Evolutionary conservation across 2,797 vertebrate genomes (phyloP).

Genomic region (Bovichtus variegatus): DNA sequence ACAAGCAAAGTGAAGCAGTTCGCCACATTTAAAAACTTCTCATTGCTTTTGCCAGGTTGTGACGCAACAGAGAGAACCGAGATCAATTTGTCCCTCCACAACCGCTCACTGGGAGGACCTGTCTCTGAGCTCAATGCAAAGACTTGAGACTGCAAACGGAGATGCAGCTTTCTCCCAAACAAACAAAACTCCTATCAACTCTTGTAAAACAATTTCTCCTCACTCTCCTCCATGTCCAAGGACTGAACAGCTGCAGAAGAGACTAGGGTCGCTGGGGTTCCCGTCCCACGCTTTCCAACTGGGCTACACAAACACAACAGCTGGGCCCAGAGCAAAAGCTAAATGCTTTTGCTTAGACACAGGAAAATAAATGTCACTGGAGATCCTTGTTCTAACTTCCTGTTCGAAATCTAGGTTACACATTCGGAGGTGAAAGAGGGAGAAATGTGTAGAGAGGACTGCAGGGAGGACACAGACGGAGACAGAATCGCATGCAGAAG

Average conservation of each 20-base stretch:
- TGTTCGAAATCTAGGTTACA: constrained; percentile 40
- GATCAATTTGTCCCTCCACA: constrained; percentile 28
- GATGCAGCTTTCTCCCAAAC: constrained; percentile 2
- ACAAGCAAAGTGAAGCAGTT: constrained; percentile 45
- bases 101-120: constrained; percentile 3
- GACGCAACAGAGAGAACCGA: constrained; percentile 33
- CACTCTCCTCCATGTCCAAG: constrained; percentile 10
- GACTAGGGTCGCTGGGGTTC: constrained; percentile 48
- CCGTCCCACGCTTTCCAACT: constrained; percentile 61
- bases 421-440: constrained; percentile 18
- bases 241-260: constrained; percentile 68
- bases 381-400: constrained; percentile 56
- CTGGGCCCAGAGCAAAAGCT: constrained; percentile 60
- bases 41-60: constrained; percentile 42
- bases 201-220: not conserved
- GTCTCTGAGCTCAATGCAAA: constrained; percentile 8
- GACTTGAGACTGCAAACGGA: constrained; percentile 2
- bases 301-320: constrained; percentile 69
- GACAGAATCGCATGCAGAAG: constrained; percentile 31
- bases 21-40: constrained; percentile 63
- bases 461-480: constrained; percentile 25
- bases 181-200: not conserved
- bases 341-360: constrained; percentile 56
- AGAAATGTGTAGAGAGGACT: constrained; percentile 32
- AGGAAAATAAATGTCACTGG: constrained; percentile 40